Percentiles rank a stretch among this genome's conserved stretches.
Conservation (phyloP, 2,888 invertebrate genomes). For the Epirrhoe alternata region DNA sequence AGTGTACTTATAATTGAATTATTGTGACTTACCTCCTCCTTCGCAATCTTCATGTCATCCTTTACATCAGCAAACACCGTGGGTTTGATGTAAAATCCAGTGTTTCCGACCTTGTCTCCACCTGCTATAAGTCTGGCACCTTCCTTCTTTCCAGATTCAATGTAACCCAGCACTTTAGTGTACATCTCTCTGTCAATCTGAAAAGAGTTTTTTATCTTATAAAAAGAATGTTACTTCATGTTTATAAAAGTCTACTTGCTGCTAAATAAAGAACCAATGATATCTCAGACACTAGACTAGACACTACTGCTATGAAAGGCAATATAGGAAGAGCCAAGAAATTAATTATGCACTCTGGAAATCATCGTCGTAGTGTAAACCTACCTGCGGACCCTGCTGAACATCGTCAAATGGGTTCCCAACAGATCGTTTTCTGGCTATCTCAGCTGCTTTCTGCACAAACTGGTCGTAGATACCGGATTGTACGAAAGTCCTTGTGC, state of each 20-base stretch:
- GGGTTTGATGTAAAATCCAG: constrained; percentile 92
- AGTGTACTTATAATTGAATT: too few relatives aligned
- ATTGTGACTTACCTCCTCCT: constrained; percentile 89
- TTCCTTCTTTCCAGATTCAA: constrained; percentile 90
- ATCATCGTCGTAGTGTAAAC: neutral
- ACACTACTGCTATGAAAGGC: too few relatives aligned
- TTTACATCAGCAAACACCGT: constrained; percentile 92
- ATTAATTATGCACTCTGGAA: too few relatives aligned
- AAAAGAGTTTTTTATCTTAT: constrained; percentile 31
- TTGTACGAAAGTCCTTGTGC: constrained; percentile 95
- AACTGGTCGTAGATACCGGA: constrained; percentile 94
- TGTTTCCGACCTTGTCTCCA: constrained; percentile 87
- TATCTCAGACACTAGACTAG: too few relatives aligned
- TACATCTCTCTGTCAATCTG: constrained; percentile 91
- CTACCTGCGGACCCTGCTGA: constrained; percentile 94
- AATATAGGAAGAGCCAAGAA: too few relatives aligned
- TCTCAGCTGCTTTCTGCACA: constrained; percentile 89
- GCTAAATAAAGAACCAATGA: too few relatives aligned
- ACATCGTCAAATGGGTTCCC: constrained; percentile 92
- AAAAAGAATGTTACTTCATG: too few relatives aligned
- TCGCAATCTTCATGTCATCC: constrained; percentile 91
- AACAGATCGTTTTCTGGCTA: constrained; percentile 89
- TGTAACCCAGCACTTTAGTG: constrained; percentile 89
- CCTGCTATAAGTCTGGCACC: constrained; percentile 93
- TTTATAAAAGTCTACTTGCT: too few relatives aligned